A percentile compares a stretch with the other conserved stretches of the same genome.
phyloP scores from a whole-genome alignment of 2,113 vertebrate species.

The Tenrec ecaudatus region DNA sequence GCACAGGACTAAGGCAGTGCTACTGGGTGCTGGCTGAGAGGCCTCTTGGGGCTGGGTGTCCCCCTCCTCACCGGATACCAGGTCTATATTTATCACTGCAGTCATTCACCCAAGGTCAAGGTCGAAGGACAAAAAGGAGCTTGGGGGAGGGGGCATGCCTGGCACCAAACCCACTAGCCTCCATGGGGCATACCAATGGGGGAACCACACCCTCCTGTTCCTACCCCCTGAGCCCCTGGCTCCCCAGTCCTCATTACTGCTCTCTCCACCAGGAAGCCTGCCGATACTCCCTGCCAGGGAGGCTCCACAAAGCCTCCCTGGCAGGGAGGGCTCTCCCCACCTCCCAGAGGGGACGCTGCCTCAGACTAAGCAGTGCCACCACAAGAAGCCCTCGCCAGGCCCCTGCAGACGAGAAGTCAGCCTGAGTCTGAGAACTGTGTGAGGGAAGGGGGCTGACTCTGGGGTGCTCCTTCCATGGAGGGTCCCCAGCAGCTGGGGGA shows the following conservation, averaged over 20 bases:
- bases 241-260: background rate
- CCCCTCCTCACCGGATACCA: constrained; percentile 67
- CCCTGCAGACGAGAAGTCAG: background rate
- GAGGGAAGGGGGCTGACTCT: background rate
- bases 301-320: background rate
- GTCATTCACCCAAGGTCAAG: constrained; percentile 72
- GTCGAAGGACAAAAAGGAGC: constrained; percentile 29
- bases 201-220: background rate
- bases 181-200: rapidly evolving
- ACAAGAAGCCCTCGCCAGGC: background rate
- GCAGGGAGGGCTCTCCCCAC: background rate
- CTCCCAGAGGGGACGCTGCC: background rate
- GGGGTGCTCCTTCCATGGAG: background rate
- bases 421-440: too few species aligned
- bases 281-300: background rate
- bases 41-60: constrained; percentile 42
- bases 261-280: constrained; percentile 8
- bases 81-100: constrained; percentile 72
- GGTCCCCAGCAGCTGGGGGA: background rate
- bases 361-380: background rate
- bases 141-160: background rate
- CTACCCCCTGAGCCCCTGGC: background rate
- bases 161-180: background rate
- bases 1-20: background rate
- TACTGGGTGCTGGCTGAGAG: background rate